Percentiles rank a stretch among this genome's conserved stretches.
These are phyloP conservation scores for Aphis gossypii DNA, from an alignment of 1,140 invertebrate species.

Conservation along the genomic window DNA sequence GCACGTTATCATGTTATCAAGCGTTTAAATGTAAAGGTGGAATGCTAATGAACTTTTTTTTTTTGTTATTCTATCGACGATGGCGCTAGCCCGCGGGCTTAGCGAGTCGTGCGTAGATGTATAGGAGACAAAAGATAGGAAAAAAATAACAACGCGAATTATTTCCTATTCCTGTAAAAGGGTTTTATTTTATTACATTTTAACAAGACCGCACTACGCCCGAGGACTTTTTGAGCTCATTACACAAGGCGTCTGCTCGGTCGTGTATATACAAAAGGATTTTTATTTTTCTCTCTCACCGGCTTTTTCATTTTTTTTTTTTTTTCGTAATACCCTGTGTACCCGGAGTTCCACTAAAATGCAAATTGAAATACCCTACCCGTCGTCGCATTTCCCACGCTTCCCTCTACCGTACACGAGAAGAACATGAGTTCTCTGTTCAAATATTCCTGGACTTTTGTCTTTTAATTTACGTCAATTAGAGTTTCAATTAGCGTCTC, in stretches of 20 bases:
- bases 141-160: slow-evolving; percentile 43
- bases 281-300: slow-evolving; percentile 50
- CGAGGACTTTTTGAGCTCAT: slow-evolving; percentile 55
- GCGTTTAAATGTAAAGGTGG: slow-evolving; percentile 12
- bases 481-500: slow-evolving; percentile 52
- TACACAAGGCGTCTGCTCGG: slow-evolving; percentile 48
- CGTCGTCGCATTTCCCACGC: too few species aligned
- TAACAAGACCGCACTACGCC: slow-evolving; percentile 54
- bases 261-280: slow-evolving; percentile 39
- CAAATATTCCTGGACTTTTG: slow-evolving; percentile 57
- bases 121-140: neutral
- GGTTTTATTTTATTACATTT: slow-evolving; percentile 56
- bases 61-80: neutral
- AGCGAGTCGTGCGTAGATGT: neutral
- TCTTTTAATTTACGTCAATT: slow-evolving; percentile 58
- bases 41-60: slow-evolving; percentile 12
- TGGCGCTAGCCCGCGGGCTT: neutral
- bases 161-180: slow-evolving; percentile 49
- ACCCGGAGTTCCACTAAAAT: slow-evolving; percentile 42
- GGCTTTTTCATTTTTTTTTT: neutral
- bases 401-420: too few species aligned
- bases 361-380: slow-evolving; percentile 52
- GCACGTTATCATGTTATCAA: neutral
- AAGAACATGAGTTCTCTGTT: slow-evolving; percentile 48
- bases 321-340: slow-evolving; percentile 5